phyloP scores from a whole-genome alignment of 2,113 vertebrate genomes.

The Leptosomus discolor region DNA sequence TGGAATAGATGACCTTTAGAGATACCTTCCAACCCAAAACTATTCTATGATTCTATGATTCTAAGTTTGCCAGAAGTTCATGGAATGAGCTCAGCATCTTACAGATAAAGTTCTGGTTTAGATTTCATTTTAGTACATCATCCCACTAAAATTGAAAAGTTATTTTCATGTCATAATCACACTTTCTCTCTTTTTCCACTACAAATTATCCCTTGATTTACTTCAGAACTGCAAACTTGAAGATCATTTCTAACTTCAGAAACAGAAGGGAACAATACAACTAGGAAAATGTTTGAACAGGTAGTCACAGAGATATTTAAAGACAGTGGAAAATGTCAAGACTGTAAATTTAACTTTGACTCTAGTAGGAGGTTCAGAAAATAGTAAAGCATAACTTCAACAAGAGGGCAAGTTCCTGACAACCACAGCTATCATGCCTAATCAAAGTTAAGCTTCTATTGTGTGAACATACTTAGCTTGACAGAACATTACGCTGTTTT shows the following conservation, averaged over 20 bases:
- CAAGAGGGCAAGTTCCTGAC: background rate
- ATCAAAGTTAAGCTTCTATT: background rate
- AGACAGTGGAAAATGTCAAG: constrained; percentile 60
- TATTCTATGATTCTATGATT: no score
- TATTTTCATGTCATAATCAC: background rate
- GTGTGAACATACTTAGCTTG: background rate
- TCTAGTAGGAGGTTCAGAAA: constrained; percentile 33
- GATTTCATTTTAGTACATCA: background rate
- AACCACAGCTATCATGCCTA: background rate
- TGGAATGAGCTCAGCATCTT: background rate
- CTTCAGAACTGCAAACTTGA: constrained; percentile 22
- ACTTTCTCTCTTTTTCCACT: background rate
- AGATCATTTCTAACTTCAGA: constrained; percentile 45
- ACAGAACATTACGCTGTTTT: background rate
- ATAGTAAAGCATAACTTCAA: background rate
- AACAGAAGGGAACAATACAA: constrained; percentile 16
- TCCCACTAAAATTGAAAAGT: background rate
- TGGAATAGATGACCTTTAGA: no score
- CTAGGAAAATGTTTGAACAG: constrained; percentile 23
- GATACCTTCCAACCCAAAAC: no score
- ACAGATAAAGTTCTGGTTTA: background rate
- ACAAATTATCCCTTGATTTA: background rate
- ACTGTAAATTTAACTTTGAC: constrained; percentile 57
- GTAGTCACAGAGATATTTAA: constrained; percentile 53
- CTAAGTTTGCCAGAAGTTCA: background rate